Evolutionary conservation across 2,888 invertebrate genomes (phyloP).

Genomic region (Mythimna vitellina): DNA sequence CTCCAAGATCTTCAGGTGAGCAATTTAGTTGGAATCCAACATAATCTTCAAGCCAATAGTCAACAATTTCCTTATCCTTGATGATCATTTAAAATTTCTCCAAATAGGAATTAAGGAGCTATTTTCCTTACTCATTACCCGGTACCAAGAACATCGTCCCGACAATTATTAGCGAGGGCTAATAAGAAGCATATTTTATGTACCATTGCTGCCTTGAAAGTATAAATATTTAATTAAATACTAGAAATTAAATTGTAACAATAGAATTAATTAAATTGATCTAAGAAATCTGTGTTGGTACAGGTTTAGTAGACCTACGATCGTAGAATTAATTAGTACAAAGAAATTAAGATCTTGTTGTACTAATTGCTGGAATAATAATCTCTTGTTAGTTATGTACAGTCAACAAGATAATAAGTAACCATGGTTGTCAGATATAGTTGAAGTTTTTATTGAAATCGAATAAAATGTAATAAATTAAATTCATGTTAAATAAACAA

Average conservation of each 20-base stretch:
- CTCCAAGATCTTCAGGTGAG: too few relatives aligned
- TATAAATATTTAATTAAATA: constrained; percentile 54
- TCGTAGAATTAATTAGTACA: constrained; percentile 22
- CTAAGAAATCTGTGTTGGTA: constrained; percentile 35
- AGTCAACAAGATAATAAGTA: too few relatives aligned
- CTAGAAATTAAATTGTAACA: constrained; percentile 21
- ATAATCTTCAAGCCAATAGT: not conserved
- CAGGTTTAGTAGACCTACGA: constrained; percentile 15
- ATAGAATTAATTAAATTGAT: constrained; percentile 38
- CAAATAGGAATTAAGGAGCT: constrained; percentile 1
- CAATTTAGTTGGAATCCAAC: not conserved
- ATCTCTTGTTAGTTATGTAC: not conserved
- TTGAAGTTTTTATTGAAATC: too few relatives aligned
- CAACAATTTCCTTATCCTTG: not conserved
- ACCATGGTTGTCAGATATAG: too few relatives aligned
- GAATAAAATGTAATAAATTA: too few relatives aligned
- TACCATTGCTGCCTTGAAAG: constrained; percentile 1
- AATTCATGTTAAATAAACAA: too few relatives aligned
- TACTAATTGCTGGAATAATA: constrained; percentile 13
- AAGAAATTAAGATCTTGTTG: constrained; percentile 9
- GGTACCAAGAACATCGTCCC: not conserved
- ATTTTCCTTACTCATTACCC: constrained; percentile 16
- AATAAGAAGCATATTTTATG: constrained; percentile 49
- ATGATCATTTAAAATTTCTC: not conserved
- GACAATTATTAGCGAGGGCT: constrained; percentile 17